These are phyloP conservation scores for Phymorhynchus buccinoides DNA, from an alignment of 1,140 invertebrate species.

Conservation along the genomic window DNA sequence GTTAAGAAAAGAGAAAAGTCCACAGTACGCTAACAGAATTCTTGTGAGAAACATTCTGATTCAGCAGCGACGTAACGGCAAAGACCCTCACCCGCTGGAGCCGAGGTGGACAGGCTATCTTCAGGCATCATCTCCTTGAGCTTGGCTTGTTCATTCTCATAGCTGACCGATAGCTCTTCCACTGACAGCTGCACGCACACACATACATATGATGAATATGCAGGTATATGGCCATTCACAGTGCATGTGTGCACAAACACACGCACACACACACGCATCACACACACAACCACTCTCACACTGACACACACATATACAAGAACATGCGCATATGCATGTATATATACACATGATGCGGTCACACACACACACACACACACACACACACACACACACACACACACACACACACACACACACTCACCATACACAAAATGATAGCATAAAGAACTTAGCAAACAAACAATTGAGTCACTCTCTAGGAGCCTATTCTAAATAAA, in stretches of 20 bases:
- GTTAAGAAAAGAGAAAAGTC: constrained; percentile 34
- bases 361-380: neutral
- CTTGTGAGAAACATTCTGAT: too few relatives aligned
- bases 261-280: neutral
- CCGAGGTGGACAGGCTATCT: neutral
- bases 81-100: constrained; percentile 9
- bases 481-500: too few relatives aligned
- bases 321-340: too few relatives aligned
- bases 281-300: neutral
- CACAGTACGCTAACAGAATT: too few relatives aligned
- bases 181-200: constrained; percentile 60
- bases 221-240: neutral
- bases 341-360: too few relatives aligned
- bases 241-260: neutral
- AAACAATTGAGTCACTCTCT: too few relatives aligned
- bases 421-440: too few relatives aligned
- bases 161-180: constrained; percentile 67
- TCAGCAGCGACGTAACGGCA: too few relatives aligned
- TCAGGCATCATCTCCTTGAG: constrained; percentile 67
- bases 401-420: neutral
- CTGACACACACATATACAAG: neutral
- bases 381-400: neutral
- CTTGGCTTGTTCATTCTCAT: constrained; percentile 70
- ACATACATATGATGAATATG: neutral
- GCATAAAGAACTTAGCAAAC: too few relatives aligned